These are phyloP conservation scores for Eupithecia insigniata DNA, from an alignment of 2,888 invertebrate genomes.

Conservation along the genomic window DNA sequence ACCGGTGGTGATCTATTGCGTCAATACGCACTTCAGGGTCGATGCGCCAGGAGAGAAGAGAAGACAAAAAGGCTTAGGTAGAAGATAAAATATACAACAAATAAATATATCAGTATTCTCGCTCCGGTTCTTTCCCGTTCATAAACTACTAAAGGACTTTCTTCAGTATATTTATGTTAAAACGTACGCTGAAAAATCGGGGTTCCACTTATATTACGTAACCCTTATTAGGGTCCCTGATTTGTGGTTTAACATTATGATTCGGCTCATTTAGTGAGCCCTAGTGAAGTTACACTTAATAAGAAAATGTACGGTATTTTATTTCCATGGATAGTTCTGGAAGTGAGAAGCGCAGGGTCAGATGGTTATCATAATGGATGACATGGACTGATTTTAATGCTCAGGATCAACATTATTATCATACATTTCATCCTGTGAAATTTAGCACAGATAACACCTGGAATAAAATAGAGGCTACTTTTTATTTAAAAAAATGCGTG, in stretches of 20 bases:
- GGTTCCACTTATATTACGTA: slow-evolving; percentile 31
- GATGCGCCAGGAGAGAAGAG: too few species aligned
- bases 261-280: slow-evolving; percentile 25
- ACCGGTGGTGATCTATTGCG: too few species aligned
- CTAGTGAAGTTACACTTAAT: background rate
- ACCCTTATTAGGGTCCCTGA: slow-evolving; percentile 36
- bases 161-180: slow-evolving; percentile 46
- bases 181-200: slow-evolving; percentile 36
- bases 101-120: background rate
- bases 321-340: background rate
- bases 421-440: background rate
- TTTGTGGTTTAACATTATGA: slow-evolving; percentile 18
- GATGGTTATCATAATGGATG: too few species aligned
- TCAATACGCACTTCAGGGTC: too few species aligned
- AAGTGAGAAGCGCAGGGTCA: background rate
- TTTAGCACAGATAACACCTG: too few species aligned
- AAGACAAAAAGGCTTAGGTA: too few species aligned
- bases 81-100: background rate
- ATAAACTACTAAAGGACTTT: background rate
- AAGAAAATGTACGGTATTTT: background rate
- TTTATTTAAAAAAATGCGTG: too few species aligned
- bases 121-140: background rate
- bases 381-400: too few species aligned
- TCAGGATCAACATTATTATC: background rate
- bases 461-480: too few species aligned